Evolutionary conservation across 2,797 vertebrate species (phyloP).

Genomic region (Acanthornis magna): DNA sequence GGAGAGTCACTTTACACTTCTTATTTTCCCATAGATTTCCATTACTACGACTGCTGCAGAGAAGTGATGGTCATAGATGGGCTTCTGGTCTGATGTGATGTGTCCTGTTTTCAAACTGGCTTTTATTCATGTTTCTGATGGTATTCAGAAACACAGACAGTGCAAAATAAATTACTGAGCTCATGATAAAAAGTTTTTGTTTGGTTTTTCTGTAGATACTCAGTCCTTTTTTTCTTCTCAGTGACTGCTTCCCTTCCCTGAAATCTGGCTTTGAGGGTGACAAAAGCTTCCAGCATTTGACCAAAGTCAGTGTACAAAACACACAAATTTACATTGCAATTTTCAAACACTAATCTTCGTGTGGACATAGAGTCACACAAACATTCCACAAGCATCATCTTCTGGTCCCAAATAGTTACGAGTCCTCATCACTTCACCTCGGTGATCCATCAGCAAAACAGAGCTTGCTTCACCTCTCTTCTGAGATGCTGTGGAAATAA

Average conservation of each 20-base stretch:
- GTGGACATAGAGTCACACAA: background rate
- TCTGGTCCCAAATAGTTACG: background rate
- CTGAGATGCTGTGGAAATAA: background rate
- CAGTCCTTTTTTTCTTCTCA: background rate
- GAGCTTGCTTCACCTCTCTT: background rate
- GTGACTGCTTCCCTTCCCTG: background rate
- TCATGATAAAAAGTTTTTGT: background rate
- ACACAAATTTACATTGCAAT: background rate
- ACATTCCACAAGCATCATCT: background rate
- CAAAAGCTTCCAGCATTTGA: background rate
- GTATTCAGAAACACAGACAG: background rate
- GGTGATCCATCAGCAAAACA: background rate
- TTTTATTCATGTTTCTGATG: background rate
- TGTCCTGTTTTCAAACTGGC: background rate
- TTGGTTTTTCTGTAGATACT: background rate
- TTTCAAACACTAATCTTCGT: background rate
- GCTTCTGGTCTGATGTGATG: background rate
- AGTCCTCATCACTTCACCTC: background rate
- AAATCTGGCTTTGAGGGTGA: background rate
- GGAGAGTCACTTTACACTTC: background rate
- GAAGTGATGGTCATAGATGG: background rate
- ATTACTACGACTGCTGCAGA: background rate
- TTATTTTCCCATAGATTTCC: background rate
- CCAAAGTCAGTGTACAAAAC: background rate
- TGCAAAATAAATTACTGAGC: background rate